Percentiles rank a stretch among this genome's conserved stretches.
These are phyloP conservation scores for Fragum whitleyi DNA, from an alignment of 2,888 invertebrate species.

Conservation along the genomic window DNA sequence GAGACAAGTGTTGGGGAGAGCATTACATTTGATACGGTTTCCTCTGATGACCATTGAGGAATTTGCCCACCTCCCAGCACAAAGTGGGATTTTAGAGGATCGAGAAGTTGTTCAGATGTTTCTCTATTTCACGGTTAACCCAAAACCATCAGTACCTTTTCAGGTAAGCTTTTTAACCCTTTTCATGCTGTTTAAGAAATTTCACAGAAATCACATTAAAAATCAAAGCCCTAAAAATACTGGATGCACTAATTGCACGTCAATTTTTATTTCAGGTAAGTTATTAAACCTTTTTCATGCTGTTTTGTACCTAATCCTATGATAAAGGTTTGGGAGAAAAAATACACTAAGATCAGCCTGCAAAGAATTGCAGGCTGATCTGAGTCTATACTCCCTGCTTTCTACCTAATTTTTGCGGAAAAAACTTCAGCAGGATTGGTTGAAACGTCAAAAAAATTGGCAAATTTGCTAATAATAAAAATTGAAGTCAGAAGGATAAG, in stretches of 20 bases:
- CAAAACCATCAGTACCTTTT: slow-evolving; percentile 91
- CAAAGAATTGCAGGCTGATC: too few relatives aligned
- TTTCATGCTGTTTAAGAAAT: not conserved
- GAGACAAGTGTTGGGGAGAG: slow-evolving; percentile 89
- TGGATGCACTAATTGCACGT: not conserved
- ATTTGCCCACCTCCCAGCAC: slow-evolving; percentile 89
- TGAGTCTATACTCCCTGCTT: too few relatives aligned
- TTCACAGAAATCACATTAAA: not conserved
- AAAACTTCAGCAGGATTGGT: too few relatives aligned
- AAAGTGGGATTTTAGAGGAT: slow-evolving; percentile 90
- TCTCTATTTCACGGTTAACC: slow-evolving; percentile 88
- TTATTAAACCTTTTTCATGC: too few relatives aligned
- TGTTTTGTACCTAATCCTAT: too few relatives aligned
- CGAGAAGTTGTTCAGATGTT: slow-evolving; percentile 90
- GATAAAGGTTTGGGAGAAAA: too few relatives aligned
- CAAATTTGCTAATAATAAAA: too few relatives aligned
- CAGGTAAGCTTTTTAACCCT: slow-evolving; percentile 81
- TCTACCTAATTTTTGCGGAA: too few relatives aligned
- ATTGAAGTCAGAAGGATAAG: too few relatives aligned
- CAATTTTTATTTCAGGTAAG: too few relatives aligned
- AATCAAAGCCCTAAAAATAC: not conserved
- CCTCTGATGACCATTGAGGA: slow-evolving; percentile 95
- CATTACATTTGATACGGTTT: slow-evolving; percentile 91
- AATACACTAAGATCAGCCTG: too few relatives aligned
- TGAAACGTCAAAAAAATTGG: too few relatives aligned